Conservation (phyloP, 2,797 vertebrate genomes). For the Tarsius wallacei region DNA sequence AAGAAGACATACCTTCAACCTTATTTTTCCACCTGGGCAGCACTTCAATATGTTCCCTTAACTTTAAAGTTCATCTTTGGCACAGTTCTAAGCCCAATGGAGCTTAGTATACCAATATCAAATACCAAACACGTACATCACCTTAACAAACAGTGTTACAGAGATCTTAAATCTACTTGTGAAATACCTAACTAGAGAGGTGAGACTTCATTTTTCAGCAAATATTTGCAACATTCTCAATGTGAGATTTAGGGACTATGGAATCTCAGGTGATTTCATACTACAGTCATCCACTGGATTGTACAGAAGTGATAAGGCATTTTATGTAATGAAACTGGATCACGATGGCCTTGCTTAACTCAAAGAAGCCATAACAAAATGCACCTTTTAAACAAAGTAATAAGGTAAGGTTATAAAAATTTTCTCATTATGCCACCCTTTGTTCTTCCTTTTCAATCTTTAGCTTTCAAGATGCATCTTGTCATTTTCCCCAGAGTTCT, state of each 20-base stretch:
- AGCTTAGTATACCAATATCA: background rate
- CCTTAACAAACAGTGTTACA: background rate
- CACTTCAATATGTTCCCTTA: background rate
- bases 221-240: background rate
- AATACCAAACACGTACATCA: background rate
- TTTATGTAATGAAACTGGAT: slow-evolving; percentile 5
- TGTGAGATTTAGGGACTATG: background rate
- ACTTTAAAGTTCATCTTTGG: background rate
- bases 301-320: background rate
- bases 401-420: background rate
- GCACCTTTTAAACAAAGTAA: background rate
- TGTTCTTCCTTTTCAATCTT: background rate
- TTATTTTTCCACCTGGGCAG: background rate
- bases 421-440: background rate
- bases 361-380: background rate
- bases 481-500: background rate
- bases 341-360: background rate
- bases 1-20: background rate
- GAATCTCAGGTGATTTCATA: background rate
- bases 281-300: background rate
- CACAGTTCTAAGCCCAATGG: background rate
- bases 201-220: background rate
- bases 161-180: slow-evolving; percentile 8
- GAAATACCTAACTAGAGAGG: background rate
- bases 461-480: slow-evolving; percentile 15